Evolutionary conservation across 2,797 vertebrate genomes (phyloP).

Genomic region (Dryobates pubescens): DNA sequence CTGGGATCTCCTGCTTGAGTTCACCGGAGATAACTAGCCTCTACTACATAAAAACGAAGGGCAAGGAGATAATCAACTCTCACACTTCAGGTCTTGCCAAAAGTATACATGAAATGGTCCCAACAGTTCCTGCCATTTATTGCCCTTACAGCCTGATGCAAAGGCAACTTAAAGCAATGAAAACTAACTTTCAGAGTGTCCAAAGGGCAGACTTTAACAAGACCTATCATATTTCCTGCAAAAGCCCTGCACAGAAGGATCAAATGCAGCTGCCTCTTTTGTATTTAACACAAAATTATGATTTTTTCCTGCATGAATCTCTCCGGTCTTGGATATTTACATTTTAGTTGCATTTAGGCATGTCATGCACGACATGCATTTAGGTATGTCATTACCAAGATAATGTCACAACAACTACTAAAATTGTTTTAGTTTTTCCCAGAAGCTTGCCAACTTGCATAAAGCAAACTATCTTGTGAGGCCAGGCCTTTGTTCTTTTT

Average conservation of each 20-base stretch:
- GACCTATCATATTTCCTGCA: not conserved
- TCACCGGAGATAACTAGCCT: not conserved
- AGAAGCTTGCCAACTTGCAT: not conserved
- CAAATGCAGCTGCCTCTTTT: not conserved
- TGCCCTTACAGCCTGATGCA: not conserved
- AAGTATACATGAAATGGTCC: not conserved
- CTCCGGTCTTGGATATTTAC: not conserved
- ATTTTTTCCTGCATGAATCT: not conserved
- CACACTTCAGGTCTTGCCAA: not conserved
- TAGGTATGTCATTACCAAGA: not conserved
- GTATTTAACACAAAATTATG: not conserved
- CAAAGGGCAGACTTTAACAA: not conserved
- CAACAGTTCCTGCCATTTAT: not conserved
- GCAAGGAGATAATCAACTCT: not conserved
- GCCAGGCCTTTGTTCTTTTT: not conserved
- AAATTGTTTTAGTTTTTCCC: not conserved
- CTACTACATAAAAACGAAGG: not conserved
- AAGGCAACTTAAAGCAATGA: not conserved
- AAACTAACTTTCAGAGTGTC: not conserved
- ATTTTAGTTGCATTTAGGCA: no score
- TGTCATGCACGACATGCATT: no score
- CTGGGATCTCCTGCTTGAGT: not conserved
- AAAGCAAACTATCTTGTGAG: not conserved
- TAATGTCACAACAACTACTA: not conserved
- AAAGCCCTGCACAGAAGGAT: not conserved